Evolutionary conservation across 2,113 vertebrate genomes (phyloP).

Genomic region (Hypanus sabinus): DNA sequence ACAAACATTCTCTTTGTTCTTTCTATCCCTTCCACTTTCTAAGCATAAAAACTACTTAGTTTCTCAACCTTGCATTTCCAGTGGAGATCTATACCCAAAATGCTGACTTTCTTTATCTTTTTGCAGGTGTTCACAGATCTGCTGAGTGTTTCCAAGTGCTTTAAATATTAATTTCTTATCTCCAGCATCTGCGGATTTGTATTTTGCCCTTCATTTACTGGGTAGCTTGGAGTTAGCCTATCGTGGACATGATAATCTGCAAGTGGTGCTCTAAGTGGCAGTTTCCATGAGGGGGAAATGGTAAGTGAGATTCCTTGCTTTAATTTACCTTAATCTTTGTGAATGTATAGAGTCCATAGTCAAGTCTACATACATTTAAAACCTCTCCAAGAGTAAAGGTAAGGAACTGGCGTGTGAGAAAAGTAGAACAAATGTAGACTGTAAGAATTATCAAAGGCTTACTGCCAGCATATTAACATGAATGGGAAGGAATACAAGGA

Average conservation of each 20-base stretch:
- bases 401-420: background rate
- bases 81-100: too few species aligned
- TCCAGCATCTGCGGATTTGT: too few species aligned
- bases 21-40: too few species aligned
- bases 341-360: background rate
- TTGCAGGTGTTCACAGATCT: too few species aligned
- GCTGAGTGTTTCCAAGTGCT: too few species aligned
- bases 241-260: background rate
- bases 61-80: too few species aligned
- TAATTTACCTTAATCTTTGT: background rate
- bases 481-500: background rate
- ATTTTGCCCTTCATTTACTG: too few species aligned
- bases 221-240: too few species aligned
- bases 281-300: background rate
- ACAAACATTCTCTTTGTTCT: too few species aligned
- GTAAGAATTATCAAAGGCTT: background rate
- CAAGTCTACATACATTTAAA: background rate
- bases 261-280: background rate
- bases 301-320: background rate
- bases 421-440: background rate
- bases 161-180: too few species aligned
- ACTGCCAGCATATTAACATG: background rate
- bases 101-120: too few species aligned
- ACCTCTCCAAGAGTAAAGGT: background rate
- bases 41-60: too few species aligned